Evolutionary conservation across 2,113 vertebrate genomes (phyloP).

Genomic region (Apodemus speciosus): DNA sequence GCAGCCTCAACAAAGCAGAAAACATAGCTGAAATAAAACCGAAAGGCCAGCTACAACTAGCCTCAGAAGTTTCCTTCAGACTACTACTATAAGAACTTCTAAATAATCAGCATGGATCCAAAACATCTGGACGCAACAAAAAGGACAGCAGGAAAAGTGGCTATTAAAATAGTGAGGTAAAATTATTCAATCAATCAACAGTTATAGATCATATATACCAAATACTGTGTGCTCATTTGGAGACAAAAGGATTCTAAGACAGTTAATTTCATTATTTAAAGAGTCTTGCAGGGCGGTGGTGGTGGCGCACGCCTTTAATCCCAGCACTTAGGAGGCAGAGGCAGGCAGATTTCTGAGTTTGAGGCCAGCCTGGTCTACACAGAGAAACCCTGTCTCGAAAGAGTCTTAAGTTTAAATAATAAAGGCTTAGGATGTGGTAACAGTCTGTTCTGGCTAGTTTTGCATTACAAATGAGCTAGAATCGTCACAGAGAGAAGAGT

Average conservation of each 20-base stretch:
- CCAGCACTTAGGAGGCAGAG: too few relatives aligned
- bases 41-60: neutral
- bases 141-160: neutral
- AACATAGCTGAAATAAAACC: slow-evolving; percentile 28
- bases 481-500: too few relatives aligned
- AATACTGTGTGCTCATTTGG: neutral
- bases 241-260: neutral
- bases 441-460: too few relatives aligned
- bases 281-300: too few relatives aligned
- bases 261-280: slow-evolving; percentile 39
- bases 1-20: neutral
- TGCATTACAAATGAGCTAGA: too few relatives aligned
- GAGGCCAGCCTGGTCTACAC: too few relatives aligned
- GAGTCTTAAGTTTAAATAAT: neutral
- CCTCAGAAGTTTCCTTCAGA: neutral
- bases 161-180: neutral
- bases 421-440: neutral
- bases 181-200: neutral
- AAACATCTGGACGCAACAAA: neutral
- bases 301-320: too few relatives aligned
- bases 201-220: neutral
- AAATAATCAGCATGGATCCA: neutral
- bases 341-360: too few relatives aligned
- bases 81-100: neutral
- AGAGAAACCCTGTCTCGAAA: too few relatives aligned